A percentile compares a stretch with the other conserved stretches of the same genome.
These are phyloP conservation scores for Lepetodrilus schrolli DNA, from an alignment of 2,888 invertebrate species.

Conservation along the genomic window DNA sequence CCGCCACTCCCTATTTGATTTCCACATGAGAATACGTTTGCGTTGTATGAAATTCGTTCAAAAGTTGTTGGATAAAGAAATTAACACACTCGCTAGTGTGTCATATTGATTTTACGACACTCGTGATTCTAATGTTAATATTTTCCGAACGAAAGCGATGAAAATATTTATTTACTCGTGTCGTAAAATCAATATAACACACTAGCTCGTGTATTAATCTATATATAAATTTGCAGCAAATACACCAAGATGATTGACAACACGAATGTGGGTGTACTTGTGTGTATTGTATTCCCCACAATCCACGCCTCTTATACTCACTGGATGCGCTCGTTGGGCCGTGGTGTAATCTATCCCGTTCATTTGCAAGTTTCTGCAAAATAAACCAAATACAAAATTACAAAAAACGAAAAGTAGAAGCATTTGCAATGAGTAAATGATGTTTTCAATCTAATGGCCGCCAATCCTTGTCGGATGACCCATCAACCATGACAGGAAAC, in stretches of 20 bases:
- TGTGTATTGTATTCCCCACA: not conserved
- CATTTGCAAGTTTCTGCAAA: constrained; percentile 66
- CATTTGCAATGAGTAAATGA: no score
- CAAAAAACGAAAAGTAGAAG: not conserved
- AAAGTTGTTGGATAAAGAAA: no score
- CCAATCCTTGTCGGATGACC: no score
- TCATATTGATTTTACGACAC: no score
- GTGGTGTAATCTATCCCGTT: constrained; percentile 57
- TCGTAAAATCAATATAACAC: not conserved
- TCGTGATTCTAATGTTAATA: no score
- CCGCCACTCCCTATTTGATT: no score
- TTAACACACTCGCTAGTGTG: no score
- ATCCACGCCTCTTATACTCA: constrained; percentile 44
- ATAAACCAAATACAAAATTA: constrained; percentile 27
- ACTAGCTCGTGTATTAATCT: not conserved
- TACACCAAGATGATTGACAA: not conserved
- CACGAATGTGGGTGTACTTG: not conserved
- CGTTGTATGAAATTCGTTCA: no score
- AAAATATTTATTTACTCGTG: not conserved
- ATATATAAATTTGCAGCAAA: not conserved
- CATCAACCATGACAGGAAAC: not conserved
- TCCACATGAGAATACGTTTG: no score
- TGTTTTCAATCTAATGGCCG: no score
- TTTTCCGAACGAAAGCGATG: no score
- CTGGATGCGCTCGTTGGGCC: constrained; percentile 58